Evolutionary conservation across 53 echinoderm and acorn worm genomes (phyloP).

Genomic region (Stichopus horrens): DNA sequence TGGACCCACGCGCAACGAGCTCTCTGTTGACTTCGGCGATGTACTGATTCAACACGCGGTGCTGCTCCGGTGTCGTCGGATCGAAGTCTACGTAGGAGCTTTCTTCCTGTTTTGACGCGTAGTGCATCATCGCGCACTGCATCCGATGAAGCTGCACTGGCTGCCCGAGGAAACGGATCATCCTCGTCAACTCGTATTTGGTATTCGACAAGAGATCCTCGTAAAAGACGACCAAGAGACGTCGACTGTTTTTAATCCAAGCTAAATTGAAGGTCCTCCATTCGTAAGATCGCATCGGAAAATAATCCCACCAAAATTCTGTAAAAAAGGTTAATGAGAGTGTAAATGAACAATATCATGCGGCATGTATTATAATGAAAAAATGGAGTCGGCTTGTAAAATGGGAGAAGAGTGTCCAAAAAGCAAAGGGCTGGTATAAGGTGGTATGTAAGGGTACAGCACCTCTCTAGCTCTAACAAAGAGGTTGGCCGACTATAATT

Average conservation of each 20-base stretch:
- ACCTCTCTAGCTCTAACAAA: too few species aligned
- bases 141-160: slow-evolving; percentile 14
- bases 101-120: neutral
- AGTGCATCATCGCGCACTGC: slow-evolving; percentile 26
- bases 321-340: neutral
- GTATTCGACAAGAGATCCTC: slow-evolving; percentile 20
- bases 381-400: too few species aligned
- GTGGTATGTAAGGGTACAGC: too few species aligned
- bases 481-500: too few species aligned
- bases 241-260: slow-evolving; percentile 3
- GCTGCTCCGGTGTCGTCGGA: slow-evolving; percentile 21
- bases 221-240: slow-evolving; percentile 22
- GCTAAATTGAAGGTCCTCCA: slow-evolving; percentile 12
- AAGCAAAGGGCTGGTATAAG: too few species aligned
- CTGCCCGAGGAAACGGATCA: slow-evolving; percentile 5
- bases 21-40: neutral
- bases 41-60: slow-evolving; percentile 10
- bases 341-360: neutral
- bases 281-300: slow-evolving; percentile 18
- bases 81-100: slow-evolving; percentile 8
- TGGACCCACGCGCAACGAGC: neutral
- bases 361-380: too few species aligned
- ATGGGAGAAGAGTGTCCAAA: too few species aligned
- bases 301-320: slow-evolving; percentile 44
- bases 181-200: neutral